Percentiles rank a stretch among this genome's conserved stretches.
phyloP scores from a whole-genome alignment of 2,888 invertebrate genomes.

The Apoda limacodes region DNA sequence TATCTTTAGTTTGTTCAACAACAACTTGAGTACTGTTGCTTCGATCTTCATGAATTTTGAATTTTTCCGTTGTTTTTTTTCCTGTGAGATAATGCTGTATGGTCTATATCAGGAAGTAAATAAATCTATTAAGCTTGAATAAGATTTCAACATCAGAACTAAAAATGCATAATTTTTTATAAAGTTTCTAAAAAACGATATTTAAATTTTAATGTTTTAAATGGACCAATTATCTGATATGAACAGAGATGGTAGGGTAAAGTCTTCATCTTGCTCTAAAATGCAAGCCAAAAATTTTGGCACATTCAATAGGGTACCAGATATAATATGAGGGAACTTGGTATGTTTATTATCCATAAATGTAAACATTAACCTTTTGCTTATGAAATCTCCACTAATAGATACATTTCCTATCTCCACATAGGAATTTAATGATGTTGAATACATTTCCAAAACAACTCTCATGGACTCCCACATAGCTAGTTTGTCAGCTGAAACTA shows the following conservation, averaged over 20 bases:
- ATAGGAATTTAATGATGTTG: constrained; percentile 71
- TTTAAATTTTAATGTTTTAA: constrained; percentile 5
- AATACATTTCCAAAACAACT: constrained; percentile 80
- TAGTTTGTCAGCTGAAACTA: constrained; percentile 72
- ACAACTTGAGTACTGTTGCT: too few relatives aligned
- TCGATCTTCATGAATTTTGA: too few relatives aligned
- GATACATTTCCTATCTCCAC: constrained; percentile 82
- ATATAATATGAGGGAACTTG: constrained; percentile 75
- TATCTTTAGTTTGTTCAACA: too few relatives aligned
- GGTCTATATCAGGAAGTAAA: too few relatives aligned
- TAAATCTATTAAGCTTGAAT: too few relatives aligned
- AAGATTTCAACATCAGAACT: too few relatives aligned
- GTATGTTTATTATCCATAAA: constrained; percentile 69
- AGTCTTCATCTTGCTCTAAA: constrained; percentile 71
- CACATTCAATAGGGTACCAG: constrained; percentile 80
- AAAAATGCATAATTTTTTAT: too few relatives aligned
- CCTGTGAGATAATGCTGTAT: too few relatives aligned
- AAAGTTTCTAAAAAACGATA: too few relatives aligned
- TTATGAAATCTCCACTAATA: constrained; percentile 78
- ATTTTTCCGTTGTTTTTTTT: too few relatives aligned
- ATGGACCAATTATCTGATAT: constrained; percentile 36
- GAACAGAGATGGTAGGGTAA: constrained; percentile 40
- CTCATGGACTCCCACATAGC: constrained; percentile 75
- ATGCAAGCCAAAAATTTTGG: constrained; percentile 79
- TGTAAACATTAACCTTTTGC: constrained; percentile 80